Evolutionary conservation across 2,888 invertebrate genomes (phyloP).

Genomic region (Ceramica pisi): DNA sequence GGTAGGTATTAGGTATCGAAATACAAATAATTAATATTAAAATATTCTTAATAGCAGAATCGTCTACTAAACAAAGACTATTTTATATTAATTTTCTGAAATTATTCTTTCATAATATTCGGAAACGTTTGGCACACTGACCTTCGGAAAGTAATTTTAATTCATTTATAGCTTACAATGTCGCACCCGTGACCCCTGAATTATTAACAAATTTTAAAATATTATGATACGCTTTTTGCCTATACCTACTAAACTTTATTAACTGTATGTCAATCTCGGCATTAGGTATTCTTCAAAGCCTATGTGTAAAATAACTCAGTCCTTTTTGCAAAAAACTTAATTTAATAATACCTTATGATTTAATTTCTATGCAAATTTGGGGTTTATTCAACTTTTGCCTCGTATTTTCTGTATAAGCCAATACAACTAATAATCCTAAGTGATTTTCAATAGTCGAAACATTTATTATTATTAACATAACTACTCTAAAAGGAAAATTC

Average conservation of each 20-base stretch:
- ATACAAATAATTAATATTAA: slow-evolving; percentile 41
- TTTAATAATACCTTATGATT: background rate
- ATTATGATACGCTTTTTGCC: background rate
- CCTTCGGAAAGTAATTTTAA: slow-evolving; percentile 35
- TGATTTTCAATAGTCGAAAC: slow-evolving; percentile 18
- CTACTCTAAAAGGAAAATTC: background rate
- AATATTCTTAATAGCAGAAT: slow-evolving; percentile 32
- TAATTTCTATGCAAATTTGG: slow-evolving; percentile 15
- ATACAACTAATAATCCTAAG: slow-evolving; percentile 13
- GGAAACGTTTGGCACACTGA: slow-evolving; percentile 22
- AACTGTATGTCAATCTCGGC: slow-evolving; percentile 5
- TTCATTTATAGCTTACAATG: slow-evolving; percentile 19
- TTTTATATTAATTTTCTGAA: slow-evolving; percentile 15
- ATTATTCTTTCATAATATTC: slow-evolving; percentile 29
- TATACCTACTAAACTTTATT: slow-evolving; percentile 11
- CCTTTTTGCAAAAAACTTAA: slow-evolving; percentile 12
- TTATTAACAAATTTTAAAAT: slow-evolving; percentile 16
- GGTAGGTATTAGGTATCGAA: slow-evolving; percentile 1
- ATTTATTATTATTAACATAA: slow-evolving; percentile 1
- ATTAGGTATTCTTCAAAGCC: slow-evolving; percentile 3
- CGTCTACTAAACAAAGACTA: slow-evolving; percentile 21
- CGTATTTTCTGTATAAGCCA: background rate
- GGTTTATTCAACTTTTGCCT: background rate
- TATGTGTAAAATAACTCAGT: slow-evolving; percentile 5
- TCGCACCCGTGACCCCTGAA: slow-evolving; percentile 19